Evolutionary conservation across 2,888 invertebrate species (phyloP), one percentile per base, ranked within the genome.

Genomic region (Argyresthia goedartella): DNA sequence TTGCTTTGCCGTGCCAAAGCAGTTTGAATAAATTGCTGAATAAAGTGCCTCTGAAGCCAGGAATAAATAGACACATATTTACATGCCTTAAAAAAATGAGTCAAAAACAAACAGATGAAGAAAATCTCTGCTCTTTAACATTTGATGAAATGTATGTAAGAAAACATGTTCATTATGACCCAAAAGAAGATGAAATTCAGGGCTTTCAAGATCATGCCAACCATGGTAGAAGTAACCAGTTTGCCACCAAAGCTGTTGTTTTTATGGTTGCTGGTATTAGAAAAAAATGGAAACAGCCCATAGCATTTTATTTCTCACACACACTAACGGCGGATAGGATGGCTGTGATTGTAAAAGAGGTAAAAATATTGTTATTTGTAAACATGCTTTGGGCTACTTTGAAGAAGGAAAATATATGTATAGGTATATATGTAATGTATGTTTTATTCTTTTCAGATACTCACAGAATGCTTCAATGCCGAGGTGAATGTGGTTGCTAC

Each of bases 1-100:
- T 62, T 55, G 46, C 57, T 45, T 54, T 63, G 39, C 60, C 60
- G n/a, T 53, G 54, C 44, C 55, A 50, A 48, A 57, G 56, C 43
- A 54, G 52, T 45, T 49, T 60, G 36, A 60, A 55, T 7, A 50
- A 52, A 43, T 46, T 63, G 41, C 48, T 61, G 13, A 60, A 59
- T 53, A 58, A 44, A 55, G 52, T 61, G 8, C 57, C 59, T 8
- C 36, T 61, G 15, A 43, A 47, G 36, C 16, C 53, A 36, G 59
- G 58, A 16, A 59, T 60, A 25, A 61, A 60, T 49, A 42, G 52
- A 34, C 57, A 59, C 47, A 35, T 49, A n/a, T 53, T 53, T 44
- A 39, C 13, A n/a, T 14, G 52, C n/a, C 48, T 61, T 13, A 55
- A 59, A 56, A 52, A 54, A 39, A 50, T 57, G 10, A 49, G 51